These are phyloP conservation scores for Coelopa frigida DNA, from an alignment of 1,140 invertebrate genomes.

Conservation along the genomic window DNA sequence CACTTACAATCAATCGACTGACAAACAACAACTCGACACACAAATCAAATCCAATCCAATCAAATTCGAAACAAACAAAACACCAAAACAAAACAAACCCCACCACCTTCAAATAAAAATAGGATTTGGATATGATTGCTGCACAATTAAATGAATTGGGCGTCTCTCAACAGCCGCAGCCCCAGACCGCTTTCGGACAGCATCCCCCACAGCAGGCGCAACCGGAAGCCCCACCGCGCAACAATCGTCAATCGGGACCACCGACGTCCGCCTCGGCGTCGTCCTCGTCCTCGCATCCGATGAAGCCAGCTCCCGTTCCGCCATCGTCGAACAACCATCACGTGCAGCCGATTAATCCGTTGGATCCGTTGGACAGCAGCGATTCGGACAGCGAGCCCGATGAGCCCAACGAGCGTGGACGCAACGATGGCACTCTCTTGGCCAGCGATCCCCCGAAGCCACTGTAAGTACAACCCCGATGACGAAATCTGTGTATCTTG, in stretches of 20 bases:
- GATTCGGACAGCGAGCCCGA: constrained; percentile 61
- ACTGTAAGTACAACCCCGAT: constrained; percentile 69
- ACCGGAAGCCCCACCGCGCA: constrained; percentile 52
- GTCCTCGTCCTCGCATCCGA: constrained; percentile 17
- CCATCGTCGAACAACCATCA: constrained; percentile 41
- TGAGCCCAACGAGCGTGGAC: constrained; percentile 56
- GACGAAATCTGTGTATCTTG: background rate
- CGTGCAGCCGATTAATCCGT: constrained; percentile 37
- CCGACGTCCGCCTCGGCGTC: constrained; percentile 31
- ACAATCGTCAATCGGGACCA: constrained; percentile 46
- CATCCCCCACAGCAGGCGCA: constrained; percentile 46
- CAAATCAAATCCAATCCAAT: background rate
- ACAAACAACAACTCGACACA: constrained; percentile 4
- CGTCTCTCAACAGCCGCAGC: constrained; percentile 51
- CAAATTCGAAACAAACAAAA: constrained; percentile 21
- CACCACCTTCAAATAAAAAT: too few species aligned
- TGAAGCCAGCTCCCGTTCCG: constrained; percentile 34
- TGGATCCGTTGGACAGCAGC: constrained; percentile 56
- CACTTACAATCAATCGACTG: background rate
- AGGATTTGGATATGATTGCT: constrained; percentile 89
- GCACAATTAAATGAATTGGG: constrained; percentile 89
- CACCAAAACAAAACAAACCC: constrained; percentile 20
- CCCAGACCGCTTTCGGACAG: constrained; percentile 30
- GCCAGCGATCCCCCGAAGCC: constrained; percentile 95
- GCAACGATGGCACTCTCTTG: constrained; percentile 88